A percentile compares a stretch with the other conserved stretches of the same genome.
Conservation (phyloP, 2,797 vertebrate species). For the Carapus acus region DNA sequence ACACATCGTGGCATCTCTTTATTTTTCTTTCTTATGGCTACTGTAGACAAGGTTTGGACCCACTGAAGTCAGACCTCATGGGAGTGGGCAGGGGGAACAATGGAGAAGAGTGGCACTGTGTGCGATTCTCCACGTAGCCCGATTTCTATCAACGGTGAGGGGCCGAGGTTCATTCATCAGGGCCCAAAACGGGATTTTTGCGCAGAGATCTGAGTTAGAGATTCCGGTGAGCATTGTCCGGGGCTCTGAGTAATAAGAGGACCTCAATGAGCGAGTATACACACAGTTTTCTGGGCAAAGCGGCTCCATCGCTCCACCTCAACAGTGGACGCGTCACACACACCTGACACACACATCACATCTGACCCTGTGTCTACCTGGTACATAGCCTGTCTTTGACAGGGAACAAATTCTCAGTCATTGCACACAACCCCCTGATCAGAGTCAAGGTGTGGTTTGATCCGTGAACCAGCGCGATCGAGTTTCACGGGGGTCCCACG, state of each 20-base stretch:
- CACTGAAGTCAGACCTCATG: slow-evolving; percentile 35
- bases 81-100: slow-evolving; percentile 36
- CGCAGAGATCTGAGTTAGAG: slow-evolving; percentile 3
- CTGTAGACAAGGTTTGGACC: slow-evolving; percentile 13
- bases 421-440: slow-evolving; percentile 41
- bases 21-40: slow-evolving; percentile 2
- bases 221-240: no score
- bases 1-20: not conserved
- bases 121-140: slow-evolving; percentile 59
- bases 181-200: slow-evolving; percentile 20
- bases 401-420: slow-evolving; percentile 48
- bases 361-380: slow-evolving; percentile 11
- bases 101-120: slow-evolving; percentile 27
- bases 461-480: slow-evolving; percentile 72
- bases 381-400: slow-evolving; percentile 23
- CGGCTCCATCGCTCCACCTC: no score
- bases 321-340: no score
- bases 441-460: slow-evolving; percentile 70
- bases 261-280: no score
- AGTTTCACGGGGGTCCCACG: slow-evolving; percentile 65
- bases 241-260: no score
- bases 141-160: slow-evolving; percentile 5
- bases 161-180: slow-evolving; percentile 43
- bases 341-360: not conserved
- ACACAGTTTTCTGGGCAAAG: no score